Conservation (phyloP, 2,888 invertebrate genomes). For the Pheosia tremula region DNA sequence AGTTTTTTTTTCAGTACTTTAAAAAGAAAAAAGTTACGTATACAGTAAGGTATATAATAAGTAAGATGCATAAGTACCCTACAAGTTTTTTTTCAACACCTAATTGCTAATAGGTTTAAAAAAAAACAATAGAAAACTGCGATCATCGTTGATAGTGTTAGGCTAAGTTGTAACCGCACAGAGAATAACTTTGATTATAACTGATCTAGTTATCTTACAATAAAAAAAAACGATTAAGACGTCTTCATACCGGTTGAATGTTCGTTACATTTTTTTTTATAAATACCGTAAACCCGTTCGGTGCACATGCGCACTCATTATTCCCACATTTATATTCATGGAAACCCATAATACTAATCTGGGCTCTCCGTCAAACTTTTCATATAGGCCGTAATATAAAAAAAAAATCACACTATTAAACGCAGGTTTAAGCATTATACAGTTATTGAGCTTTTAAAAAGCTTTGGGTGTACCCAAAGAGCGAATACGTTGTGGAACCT, state of each 20-base stretch:
- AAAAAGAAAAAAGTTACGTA: constrained; percentile 4
- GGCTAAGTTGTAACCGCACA: too few species aligned
- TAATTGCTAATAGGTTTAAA: too few species aligned
- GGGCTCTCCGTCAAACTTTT: constrained; percentile 13
- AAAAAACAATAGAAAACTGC: too few species aligned
- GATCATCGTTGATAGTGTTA: too few species aligned
- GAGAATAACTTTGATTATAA: too few species aligned
- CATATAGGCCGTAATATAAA: not conserved
- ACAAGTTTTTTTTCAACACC: too few species aligned
- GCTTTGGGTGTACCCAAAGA: not conserved
- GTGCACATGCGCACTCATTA: constrained; percentile 28
- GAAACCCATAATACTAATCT: constrained; percentile 32
- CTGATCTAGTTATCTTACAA: not conserved
- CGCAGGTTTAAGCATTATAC: not conserved
- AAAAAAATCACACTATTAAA: not conserved
- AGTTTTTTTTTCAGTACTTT: constrained; percentile 35
- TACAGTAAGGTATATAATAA: too few species aligned
- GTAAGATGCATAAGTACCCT: too few species aligned
- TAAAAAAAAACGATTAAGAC: not conserved
- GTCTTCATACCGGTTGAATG: not conserved
- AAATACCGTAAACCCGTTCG: constrained; percentile 17
- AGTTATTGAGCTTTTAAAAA: not conserved
- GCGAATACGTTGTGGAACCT: too few species aligned
- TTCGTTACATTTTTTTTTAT: not conserved
- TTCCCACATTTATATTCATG: constrained; percentile 43